These are phyloP conservation scores for Alectoris magna DNA, from an alignment of 2,797 vertebrate species.

Conservation along the genomic window DNA sequence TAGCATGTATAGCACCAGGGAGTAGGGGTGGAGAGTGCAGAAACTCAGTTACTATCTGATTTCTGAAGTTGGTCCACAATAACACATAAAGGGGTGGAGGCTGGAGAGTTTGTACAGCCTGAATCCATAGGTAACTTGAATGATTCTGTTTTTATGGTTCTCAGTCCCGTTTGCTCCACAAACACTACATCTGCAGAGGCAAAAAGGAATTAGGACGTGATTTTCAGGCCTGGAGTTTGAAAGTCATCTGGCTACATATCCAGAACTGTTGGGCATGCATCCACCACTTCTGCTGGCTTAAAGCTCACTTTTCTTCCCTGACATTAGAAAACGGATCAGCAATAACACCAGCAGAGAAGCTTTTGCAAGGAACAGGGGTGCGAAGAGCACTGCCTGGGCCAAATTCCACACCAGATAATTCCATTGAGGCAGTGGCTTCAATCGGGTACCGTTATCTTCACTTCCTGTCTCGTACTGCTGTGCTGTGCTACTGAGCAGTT, in stretches of 20 bases:
- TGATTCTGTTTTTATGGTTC: not conserved
- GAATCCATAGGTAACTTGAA: not conserved
- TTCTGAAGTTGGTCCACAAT: not conserved
- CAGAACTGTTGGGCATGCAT: not conserved
- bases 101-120: not conserved
- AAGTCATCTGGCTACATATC: not conserved
- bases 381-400: slow-evolving; percentile 5
- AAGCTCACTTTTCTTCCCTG: slow-evolving; percentile 8
- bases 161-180: not conserved
- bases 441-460: slow-evolving; percentile 31
- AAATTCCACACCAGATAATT: slow-evolving; percentile 74
- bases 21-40: not conserved
- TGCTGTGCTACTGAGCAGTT: slow-evolving; percentile 16
- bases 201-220: not conserved
- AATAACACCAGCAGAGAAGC: not conserved
- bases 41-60: not conserved
- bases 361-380: not conserved
- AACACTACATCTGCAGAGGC: not conserved
- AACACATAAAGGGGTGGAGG: not conserved
- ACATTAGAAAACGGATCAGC: not conserved
- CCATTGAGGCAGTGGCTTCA: not conserved
- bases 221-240: not conserved
- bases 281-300: not conserved
- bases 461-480: slow-evolving; percentile 33
- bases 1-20: not conserved